Conservation (phyloP, 2,797 vertebrate species). For the Lagodon rhomboides region DNA sequence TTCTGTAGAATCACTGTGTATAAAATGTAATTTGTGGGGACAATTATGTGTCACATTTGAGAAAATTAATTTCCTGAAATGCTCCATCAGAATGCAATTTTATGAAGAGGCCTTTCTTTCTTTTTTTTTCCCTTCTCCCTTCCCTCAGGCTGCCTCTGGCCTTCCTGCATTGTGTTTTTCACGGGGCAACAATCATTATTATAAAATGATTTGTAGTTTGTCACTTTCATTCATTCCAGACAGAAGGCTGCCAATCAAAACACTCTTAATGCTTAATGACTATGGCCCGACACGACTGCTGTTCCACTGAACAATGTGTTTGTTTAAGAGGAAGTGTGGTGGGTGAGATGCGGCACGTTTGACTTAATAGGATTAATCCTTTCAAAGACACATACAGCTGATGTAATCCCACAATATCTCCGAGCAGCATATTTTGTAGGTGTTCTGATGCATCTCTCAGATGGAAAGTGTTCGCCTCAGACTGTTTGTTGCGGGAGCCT, state of each 20-base stretch:
- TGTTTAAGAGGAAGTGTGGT: conserved; percentile 20
- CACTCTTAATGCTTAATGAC: conserved; percentile 32
- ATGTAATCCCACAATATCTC: conserved; percentile 4
- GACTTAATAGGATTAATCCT: background rate
- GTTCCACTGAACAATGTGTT: conserved; percentile 13
- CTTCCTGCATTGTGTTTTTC: conserved; percentile 48
- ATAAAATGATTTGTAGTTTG: conserved; percentile 57
- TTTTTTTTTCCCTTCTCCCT: conserved; percentile 17
- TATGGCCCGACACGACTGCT: conserved; percentile 6
- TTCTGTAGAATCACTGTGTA: conserved; percentile 42
- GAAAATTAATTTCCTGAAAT: conserved; percentile 72
- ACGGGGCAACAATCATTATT: conserved; percentile 57
- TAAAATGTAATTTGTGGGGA: conserved; percentile 63
- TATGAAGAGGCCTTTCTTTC: conserved; percentile 42
- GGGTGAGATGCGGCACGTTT: conserved; percentile 20
- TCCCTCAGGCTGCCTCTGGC: conserved; percentile 38
- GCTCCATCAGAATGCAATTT: conserved; percentile 57
- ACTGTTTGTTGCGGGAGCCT: conserved; percentile 16
- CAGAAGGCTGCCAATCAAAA: conserved; percentile 60
- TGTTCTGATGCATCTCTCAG: conserved; percentile 5
- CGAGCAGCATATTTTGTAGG: conserved; percentile 20
- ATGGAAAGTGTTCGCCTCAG: conserved; percentile 25
- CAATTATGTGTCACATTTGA: conserved; percentile 71
- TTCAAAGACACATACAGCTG: conserved; percentile 2
- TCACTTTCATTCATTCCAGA: conserved; percentile 36